Base-by-base conservation (phyloP, 2,888 invertebrate genomes). In the Tuberolachnus salignus region DNA sequence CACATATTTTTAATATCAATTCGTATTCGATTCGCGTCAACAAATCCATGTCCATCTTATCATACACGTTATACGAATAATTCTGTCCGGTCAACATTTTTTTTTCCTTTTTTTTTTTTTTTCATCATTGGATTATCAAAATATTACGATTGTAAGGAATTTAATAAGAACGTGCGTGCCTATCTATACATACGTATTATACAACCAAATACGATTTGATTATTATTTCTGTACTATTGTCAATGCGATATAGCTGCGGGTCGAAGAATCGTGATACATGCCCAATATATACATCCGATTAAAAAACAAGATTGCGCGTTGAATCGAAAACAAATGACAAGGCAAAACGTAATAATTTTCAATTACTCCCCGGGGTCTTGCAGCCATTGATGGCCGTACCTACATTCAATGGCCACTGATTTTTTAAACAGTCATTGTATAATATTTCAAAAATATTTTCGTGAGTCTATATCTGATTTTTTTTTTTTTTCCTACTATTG, bases 251-350 rank as follows among this genome's bases (percentile, higher is more conserved):
- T n/a, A n/a, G n/a, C 19, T 34, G 42, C 21, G 19, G 9, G 16
- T 49, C 21, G 21, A 63, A 51, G 14, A 53, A 61, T 67, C 67
- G 26, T 67, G 49, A 61, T 67, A 51, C 49, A 44, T 34, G 34
- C 34, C 34, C 34, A 6, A 9, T 19, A 44, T 1, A 11, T 11
- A 63, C 13, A n/a, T 23, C 42, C n/a, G 63, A 73, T 73, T 53
- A 16, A 73, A 53, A 11, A 53, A 53, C 13, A 11, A 73, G 63
- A 73, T 73, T 73, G 21, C 8, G 21, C 8, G 21, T 63, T 73
- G 63, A 63, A 53, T 73, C 63, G 42, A 63, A 73, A 73, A 73
- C 53, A 73, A 63, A 63, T 73, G 73, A 73, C 73, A 53, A 51
- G 42, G 73, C 73, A 51, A 73, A 73, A 73, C 63, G 13, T 61